Base-by-base conservation (phyloP, 1,140 invertebrate genomes). In the Euglossa dilemma region DNA sequence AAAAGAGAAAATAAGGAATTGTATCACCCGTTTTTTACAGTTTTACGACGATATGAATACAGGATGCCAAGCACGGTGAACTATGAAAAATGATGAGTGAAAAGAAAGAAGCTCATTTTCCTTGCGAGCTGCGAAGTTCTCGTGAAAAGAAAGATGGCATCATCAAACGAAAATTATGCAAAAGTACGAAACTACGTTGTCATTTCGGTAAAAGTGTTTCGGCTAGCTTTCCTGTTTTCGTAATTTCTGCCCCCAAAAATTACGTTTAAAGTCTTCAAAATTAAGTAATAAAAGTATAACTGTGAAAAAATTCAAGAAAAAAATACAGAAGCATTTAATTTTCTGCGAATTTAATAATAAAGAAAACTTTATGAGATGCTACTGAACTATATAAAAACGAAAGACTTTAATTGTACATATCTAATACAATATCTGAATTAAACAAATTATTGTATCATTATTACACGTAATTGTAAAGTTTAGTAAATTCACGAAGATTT, bases 11-110 rank as follows among this genome's bases (percentile, higher is more conserved):
- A 66, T 66, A 45, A 45, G 20, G 45, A 66, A 45, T 45, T 45
- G 36, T 16, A 43, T 64, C 11, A 7, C 23, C 11, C 6, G 6
- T 45, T 67, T 45, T 67, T 67, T 67, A 45, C 14, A 67, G 43
- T 14, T 45, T 43, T 67, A 67, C n/a, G 45, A 66, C 28, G 43
- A n/a, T 11, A 67, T n/a, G 64, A 66, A 66, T 66, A 20, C 64
- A 66, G 20, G 64, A 66, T 45, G 43, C 43, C 64, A 45, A 45
- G 64, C 23, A 66, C 25, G 25, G 20, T n/a, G 64, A 43, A 7
- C 43, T 23, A 45, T 67, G 64, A 67, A 67, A 67, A 45, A 67
- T 67, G 64, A 67, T n/a, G 64, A 67, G 23, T 18, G 64, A 67
- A 67, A 45, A 67, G 64, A 67, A 67, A 67, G 63, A 45, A 67